A percentile compares a stretch with the other conserved stretches of the same genome.
These are phyloP conservation scores for Enhydra lutris DNA, from an alignment of 2,113 vertebrate species.

Conservation along the genomic window DNA sequence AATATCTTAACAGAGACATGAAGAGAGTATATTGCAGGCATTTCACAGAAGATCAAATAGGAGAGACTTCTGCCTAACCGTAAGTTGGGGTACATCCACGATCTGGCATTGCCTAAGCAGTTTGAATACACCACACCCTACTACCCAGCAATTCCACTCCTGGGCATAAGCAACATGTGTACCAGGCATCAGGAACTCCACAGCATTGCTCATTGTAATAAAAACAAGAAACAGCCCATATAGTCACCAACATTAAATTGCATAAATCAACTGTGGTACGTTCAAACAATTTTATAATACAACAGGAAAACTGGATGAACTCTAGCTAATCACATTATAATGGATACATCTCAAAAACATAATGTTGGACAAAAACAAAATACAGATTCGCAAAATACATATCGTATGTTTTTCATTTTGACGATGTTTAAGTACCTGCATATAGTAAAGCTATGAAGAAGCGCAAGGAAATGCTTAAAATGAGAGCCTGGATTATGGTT, in stretches of 20 bases:
- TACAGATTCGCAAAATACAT: background rate
- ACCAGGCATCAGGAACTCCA: background rate
- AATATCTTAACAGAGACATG: background rate
- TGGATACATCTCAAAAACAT: background rate
- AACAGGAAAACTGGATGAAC: background rate
- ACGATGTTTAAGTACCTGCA: background rate
- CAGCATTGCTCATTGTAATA: background rate
- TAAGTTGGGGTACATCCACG: fast-evolving
- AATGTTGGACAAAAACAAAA: background rate
- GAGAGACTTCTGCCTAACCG: background rate
- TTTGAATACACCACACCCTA: background rate
- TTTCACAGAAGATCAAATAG: background rate
- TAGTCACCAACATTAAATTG: background rate
- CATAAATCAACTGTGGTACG: background rate
- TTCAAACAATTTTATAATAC: background rate
- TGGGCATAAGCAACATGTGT: background rate
- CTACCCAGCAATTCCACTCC: background rate
- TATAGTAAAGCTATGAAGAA: background rate
- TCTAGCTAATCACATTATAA: background rate
- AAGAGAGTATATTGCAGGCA: background rate
- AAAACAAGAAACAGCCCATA: background rate
- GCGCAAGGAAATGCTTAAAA: background rate
- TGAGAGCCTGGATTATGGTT: background rate
- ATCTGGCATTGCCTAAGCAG: too few relatives aligned
- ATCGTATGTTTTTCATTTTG: background rate